A percentile compares a stretch with the other conserved stretches of the same genome.
phyloP scores from a whole-genome alignment of 1,140 invertebrate genomes.

The Drosophila yakuba region DNA sequence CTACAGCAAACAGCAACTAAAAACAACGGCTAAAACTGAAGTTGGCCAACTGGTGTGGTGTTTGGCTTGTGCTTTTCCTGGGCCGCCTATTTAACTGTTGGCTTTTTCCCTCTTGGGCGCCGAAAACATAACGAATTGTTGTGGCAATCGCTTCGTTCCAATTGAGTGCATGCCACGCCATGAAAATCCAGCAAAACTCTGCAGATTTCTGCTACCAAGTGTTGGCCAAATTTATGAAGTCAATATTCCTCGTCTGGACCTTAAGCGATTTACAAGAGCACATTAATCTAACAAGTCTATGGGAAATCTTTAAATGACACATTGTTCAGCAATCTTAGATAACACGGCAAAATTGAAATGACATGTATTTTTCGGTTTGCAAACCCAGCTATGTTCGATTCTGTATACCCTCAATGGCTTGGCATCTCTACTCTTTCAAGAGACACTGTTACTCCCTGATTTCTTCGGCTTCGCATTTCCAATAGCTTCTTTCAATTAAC shows the following conservation, averaged over 20 bases:
- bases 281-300: no score
- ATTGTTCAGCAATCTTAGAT: no score
- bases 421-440: background rate
- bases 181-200: conserved; percentile 48
- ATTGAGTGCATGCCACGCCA: conserved; percentile 78
- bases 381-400: background rate
- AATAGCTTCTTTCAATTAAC: conserved; percentile 52
- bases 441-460: conserved; percentile 14
- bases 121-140: conserved; percentile 83
- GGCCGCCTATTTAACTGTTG: conserved; percentile 9
- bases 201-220: conserved; percentile 38
- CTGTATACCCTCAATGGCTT: background rate
- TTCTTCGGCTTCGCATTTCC: conserved; percentile 22
- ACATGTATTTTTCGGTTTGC: background rate
- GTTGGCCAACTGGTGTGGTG: conserved; percentile 51
- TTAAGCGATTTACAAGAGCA: background rate
- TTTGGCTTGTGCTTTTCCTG: conserved; percentile 51
- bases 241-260: background rate
- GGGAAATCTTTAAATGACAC: no score
- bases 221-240: conserved; percentile 45
- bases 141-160: conserved; percentile 82
- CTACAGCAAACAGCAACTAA: no score
- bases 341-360: background rate
- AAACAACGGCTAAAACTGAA: background rate
- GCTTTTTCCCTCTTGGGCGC: conserved; percentile 56